A percentile compares a stretch with the other conserved stretches of the same genome.
These are phyloP conservation scores for Merodon equestris DNA, from an alignment of 2,888 invertebrate genomes.

Conservation along the genomic window DNA sequence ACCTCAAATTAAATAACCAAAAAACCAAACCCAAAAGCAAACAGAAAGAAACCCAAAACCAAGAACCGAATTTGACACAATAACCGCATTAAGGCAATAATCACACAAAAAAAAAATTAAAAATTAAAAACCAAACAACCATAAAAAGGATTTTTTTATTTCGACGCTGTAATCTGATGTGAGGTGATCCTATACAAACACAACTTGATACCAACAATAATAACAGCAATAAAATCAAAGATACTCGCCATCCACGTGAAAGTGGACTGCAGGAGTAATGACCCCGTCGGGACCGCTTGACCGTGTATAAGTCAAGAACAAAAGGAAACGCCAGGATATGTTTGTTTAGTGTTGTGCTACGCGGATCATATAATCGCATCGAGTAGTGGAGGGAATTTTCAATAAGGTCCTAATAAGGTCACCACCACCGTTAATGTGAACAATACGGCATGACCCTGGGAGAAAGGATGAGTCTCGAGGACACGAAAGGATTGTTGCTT, in stretches of 20 bases:
- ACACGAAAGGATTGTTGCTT: not conserved
- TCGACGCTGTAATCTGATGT: slow-evolving; percentile 53
- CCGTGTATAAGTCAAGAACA: slow-evolving; percentile 66
- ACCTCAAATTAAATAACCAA: slow-evolving; percentile 59
- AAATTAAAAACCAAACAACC: slow-evolving; percentile 37
- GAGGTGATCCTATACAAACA: slow-evolving; percentile 56
- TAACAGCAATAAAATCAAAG: slow-evolving; percentile 44
- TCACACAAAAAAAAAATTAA: slow-evolving; percentile 2
- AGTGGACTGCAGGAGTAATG: slow-evolving; percentile 13
- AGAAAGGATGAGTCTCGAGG: too few relatives aligned
- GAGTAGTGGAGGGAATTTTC: slow-evolving; percentile 38
- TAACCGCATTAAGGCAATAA: slow-evolving; percentile 49
- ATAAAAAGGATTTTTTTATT: slow-evolving; percentile 58
- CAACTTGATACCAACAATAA: slow-evolving; percentile 56
- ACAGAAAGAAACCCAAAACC: slow-evolving; percentile 45
- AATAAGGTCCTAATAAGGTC: slow-evolving; percentile 66
- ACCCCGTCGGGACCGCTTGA: slow-evolving; percentile 55
- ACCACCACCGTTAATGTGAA: slow-evolving; percentile 2
- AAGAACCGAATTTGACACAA: slow-evolving; percentile 43
- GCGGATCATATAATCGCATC: slow-evolving; percentile 64
- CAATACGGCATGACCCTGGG: too few relatives aligned
- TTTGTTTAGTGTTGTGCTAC: slow-evolving; percentile 58
- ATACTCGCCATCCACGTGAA: not conserved
- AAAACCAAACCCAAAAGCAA: slow-evolving; percentile 49
- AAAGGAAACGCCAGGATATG: slow-evolving; percentile 55